Conservation (phyloP, 2,797 vertebrate genomes). For the Nyctibius grandis region DNA sequence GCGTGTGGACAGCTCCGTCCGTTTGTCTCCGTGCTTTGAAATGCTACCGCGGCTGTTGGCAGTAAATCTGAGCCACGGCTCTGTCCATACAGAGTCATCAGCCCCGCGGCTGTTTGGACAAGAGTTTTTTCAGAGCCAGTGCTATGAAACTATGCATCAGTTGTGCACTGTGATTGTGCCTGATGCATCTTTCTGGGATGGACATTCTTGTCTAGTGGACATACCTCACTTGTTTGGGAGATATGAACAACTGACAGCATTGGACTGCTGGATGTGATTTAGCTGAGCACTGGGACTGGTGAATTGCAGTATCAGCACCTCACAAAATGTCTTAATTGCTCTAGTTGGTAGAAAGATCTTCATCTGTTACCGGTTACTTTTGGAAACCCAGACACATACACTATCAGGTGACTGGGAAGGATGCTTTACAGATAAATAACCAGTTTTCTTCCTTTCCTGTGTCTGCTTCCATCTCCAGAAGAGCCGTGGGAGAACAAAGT, state of each 20-base stretch:
- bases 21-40: neutral
- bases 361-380: neutral
- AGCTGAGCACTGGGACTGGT: neutral
- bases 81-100: neutral
- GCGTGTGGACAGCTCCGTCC: neutral
- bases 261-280: neutral
- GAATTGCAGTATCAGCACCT: neutral
- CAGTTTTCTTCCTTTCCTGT: neutral
- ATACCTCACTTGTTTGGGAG: neutral
- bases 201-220: rapidly evolving
- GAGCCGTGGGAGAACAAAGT: neutral
- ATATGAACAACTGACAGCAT: neutral
- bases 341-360: neutral
- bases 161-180: neutral
- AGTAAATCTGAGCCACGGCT: neutral
- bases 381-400: neutral
- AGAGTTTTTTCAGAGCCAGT: neutral
- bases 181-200: rapidly evolving
- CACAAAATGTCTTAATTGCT: neutral
- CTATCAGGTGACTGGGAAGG: neutral
- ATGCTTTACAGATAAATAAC: neutral
- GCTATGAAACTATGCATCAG: rapidly evolving
- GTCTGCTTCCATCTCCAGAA: neutral
- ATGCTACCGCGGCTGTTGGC: neutral
- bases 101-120: neutral